Evolutionary conservation across 2,113 vertebrate genomes (phyloP).

Genomic region (Callipepla californica): DNA sequence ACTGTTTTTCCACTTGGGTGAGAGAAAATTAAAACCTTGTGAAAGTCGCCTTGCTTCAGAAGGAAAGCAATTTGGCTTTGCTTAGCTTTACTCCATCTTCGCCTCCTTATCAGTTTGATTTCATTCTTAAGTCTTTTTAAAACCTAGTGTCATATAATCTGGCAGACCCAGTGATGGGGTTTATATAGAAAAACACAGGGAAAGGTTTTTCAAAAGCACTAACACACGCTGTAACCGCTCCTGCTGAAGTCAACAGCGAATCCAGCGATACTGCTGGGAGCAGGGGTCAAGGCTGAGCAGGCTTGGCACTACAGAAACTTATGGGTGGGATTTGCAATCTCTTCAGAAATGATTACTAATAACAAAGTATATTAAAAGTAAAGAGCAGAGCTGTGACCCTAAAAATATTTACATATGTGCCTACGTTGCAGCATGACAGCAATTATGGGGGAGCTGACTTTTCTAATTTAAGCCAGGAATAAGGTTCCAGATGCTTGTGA

Average conservation of each 20-base stretch:
- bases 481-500: not conserved
- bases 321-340: conserved; percentile 54
- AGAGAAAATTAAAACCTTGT: conserved; percentile 33
- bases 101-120: conserved; percentile 29
- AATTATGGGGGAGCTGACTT: conserved; percentile 30
- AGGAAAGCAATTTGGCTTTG: conserved; percentile 21
- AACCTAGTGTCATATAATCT: conserved; percentile 20
- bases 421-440: conserved; percentile 38
- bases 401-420: conserved; percentile 54
- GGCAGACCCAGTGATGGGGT: conserved; percentile 5
- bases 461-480: conserved; percentile 26
- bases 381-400: conserved; percentile 37
- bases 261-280: not conserved
- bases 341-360: not conserved
- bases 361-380: conserved; percentile 59
- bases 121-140: conserved; percentile 12
- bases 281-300: conserved; percentile 37
- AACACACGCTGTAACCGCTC: not conserved
- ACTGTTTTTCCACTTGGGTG: not conserved
- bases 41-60: not conserved
- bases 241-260: conserved; percentile 36
- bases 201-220: conserved; percentile 9
- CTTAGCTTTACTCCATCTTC: conserved; percentile 24
- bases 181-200: conserved; percentile 26
- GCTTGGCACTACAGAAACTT: conserved; percentile 2